Conservation (phyloP, 2,113 vertebrate species). For the Oriolus oriolus region DNA sequence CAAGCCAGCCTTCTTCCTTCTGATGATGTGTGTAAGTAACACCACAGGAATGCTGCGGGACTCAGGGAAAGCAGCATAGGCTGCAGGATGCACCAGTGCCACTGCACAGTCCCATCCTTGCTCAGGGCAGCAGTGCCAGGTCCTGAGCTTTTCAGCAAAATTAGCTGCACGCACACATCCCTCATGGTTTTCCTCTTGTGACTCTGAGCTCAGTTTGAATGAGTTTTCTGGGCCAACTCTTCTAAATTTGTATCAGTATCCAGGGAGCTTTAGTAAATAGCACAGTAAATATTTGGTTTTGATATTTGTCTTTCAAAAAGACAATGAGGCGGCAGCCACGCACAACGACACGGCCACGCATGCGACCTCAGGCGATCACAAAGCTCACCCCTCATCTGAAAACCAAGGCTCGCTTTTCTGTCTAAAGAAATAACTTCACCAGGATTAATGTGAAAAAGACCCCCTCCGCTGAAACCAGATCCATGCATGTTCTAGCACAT, state of each 20-base stretch:
- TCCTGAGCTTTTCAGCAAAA: neutral
- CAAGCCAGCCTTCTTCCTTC: neutral
- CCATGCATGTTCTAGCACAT: neutral
- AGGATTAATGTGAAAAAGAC: neutral
- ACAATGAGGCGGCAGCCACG: neutral
- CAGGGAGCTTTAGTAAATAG: conserved; percentile 43
- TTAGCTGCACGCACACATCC: neutral
- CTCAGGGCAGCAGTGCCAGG: neutral
- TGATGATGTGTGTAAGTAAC: neutral
- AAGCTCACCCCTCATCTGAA: neutral
- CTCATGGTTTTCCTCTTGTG: neutral
- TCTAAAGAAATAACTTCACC: neutral
- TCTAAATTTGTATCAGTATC: conserved; percentile 45
- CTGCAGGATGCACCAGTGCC: neutral
- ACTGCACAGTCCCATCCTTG: neutral
- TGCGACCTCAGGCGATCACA: fast-evolving
- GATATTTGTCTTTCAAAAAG: neutral
- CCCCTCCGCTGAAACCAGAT: neutral
- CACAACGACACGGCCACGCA: neutral
- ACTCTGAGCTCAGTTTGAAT: neutral
- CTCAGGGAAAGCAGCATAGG: neutral
- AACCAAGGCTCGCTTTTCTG: neutral
- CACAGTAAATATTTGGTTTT: conserved; percentile 47
- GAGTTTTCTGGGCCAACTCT: conserved; percentile 19
- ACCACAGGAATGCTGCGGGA: neutral